Evolutionary conservation across 2,797 vertebrate genomes (phyloP).

Genomic region (Gymnoscopelus microlampas): DNA sequence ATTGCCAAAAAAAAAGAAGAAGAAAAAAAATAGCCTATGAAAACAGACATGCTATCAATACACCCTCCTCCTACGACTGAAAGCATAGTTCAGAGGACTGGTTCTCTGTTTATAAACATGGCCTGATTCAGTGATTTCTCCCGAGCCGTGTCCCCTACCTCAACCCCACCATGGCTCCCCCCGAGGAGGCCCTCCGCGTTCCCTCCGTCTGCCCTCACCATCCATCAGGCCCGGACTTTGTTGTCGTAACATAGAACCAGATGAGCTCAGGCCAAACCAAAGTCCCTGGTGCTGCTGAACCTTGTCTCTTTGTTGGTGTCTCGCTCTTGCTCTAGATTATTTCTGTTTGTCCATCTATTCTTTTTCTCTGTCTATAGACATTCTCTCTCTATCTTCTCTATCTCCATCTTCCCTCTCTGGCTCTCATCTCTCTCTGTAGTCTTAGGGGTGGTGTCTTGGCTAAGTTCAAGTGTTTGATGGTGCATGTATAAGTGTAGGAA

Average conservation of each 20-base stretch:
- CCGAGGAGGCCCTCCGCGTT: constrained; percentile 30
- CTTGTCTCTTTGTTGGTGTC: neutral
- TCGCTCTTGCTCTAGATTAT: too few species aligned
- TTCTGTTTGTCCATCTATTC: too few species aligned
- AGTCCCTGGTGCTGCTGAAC: constrained; percentile 8
- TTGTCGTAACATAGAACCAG: constrained; percentile 43
- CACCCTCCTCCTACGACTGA: neutral
- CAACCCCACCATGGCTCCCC: constrained; percentile 26
- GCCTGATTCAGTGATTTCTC: constrained; percentile 30
- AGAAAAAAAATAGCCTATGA: too few species aligned
- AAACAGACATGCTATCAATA: too few species aligned
- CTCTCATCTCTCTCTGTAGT: constrained; percentile 6
- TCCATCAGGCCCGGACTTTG: constrained; percentile 43
- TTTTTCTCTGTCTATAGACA: too few species aligned
- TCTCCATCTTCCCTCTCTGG: constrained; percentile 18
- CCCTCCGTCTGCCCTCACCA: constrained; percentile 46
- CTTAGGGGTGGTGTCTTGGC: constrained; percentile 24
- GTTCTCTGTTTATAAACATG: constrained; percentile 29
- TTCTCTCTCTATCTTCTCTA: too few species aligned
- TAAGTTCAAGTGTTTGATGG: constrained; percentile 18
- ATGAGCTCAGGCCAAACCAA: constrained; percentile 46
- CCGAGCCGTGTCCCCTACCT: constrained; percentile 40
- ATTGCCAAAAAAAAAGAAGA: too few species aligned
- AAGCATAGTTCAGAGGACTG: constrained; percentile 14
- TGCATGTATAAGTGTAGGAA: constrained; percentile 20